Evolutionary conservation across 1,140 invertebrate genomes (phyloP).

Genomic region (Meloidogyne hapla): DNA sequence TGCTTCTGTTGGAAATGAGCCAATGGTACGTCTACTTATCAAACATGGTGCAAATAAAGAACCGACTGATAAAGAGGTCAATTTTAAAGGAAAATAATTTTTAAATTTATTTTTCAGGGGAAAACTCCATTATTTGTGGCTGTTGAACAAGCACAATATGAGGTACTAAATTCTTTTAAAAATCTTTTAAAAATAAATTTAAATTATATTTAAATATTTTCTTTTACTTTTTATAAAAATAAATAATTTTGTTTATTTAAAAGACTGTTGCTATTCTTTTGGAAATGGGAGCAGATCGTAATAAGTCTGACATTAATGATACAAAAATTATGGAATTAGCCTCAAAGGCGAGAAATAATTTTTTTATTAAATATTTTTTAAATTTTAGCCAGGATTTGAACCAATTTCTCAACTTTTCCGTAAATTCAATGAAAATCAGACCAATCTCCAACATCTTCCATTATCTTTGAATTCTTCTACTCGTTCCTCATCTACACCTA

Average conservation of each 20-base stretch:
- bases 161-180: not conserved
- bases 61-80: conserved; percentile 9
- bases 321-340: conserved; percentile 22
- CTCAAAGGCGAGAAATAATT: not conserved
- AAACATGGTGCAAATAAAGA: conserved; percentile 21
- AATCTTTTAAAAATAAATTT: not conserved
- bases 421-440: conserved; percentile 16
- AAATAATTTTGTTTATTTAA: no score
- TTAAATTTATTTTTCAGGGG: conserved; percentile 16
- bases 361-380: not conserved
- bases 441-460: not conserved
- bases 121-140: conserved; percentile 16
- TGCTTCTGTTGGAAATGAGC: conserved; percentile 8
- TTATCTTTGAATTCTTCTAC: not conserved
- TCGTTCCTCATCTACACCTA: not conserved
- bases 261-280: not conserved
- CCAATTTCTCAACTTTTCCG: conserved; percentile 13
- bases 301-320: conserved; percentile 11
- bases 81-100: not conserved
- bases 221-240: no score
- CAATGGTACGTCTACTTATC: conserved; percentile 12
- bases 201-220: no score
- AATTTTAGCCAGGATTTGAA: conserved; percentile 18
- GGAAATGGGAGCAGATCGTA: conserved; percentile 12
- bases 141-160: conserved; percentile 19